A percentile compares a stretch with the other conserved stretches of the same genome.
phyloP scores from a whole-genome alignment of 1,140 invertebrate species.

The Apis dorsata region DNA sequence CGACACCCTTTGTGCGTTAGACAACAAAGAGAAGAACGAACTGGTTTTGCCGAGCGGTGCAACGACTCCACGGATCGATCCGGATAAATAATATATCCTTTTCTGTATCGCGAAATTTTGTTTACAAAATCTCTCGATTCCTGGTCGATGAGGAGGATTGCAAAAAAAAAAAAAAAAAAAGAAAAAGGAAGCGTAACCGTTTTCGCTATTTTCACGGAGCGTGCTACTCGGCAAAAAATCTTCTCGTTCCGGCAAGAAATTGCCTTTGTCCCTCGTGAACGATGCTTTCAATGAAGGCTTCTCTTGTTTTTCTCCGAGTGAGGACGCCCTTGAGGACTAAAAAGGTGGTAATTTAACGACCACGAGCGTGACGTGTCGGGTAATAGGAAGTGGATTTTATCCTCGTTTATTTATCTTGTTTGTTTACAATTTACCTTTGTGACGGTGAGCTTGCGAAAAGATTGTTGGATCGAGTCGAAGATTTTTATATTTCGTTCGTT shows the following conservation, averaged over 20 bases:
- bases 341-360: not conserved
- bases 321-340: not conserved
- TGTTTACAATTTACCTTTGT: too few relatives aligned
- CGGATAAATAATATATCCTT: slow-evolving; percentile 41
- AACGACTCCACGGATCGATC: slow-evolving; percentile 55
- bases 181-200: not conserved
- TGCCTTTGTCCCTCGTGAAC: not conserved
- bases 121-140: slow-evolving; percentile 32
- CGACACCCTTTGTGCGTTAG: slow-evolving; percentile 33
- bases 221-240: not conserved
- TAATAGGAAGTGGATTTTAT: not conserved
- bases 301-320: not conserved
- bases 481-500: too few relatives aligned
- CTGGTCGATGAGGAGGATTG: too few relatives aligned
- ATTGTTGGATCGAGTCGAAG: too few relatives aligned
- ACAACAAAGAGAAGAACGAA: slow-evolving; percentile 70
- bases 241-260: not conserved
- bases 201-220: not conserved
- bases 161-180: too few relatives aligned
- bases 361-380: not conserved
- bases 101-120: slow-evolving; percentile 5
- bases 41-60: slow-evolving; percentile 68
- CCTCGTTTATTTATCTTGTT: not conserved
- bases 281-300: not conserved
- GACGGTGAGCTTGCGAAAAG: too few relatives aligned